These are phyloP conservation scores for Phymatocera aterrima DNA, from an alignment of 2,888 invertebrate species.

Conservation along the genomic window DNA sequence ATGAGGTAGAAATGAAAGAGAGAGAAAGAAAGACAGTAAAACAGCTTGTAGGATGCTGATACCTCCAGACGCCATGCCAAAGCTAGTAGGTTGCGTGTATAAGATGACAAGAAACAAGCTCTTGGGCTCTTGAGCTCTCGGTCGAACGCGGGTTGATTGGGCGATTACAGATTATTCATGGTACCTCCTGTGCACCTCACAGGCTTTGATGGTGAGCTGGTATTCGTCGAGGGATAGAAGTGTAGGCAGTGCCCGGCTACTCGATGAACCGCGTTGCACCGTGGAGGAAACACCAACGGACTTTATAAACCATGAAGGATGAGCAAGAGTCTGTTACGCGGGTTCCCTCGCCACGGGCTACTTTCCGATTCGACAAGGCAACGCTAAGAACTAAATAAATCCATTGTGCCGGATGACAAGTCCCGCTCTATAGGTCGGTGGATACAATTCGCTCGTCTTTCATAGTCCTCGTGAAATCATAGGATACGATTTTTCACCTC, in stretches of 20 bases:
- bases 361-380: conserved; percentile 43
- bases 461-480: background rate
- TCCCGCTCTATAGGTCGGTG: background rate
- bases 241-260: conserved; percentile 29
- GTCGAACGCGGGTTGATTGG: conserved; percentile 63
- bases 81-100: conserved; percentile 3
- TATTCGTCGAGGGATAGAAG: conserved; percentile 27
- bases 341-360: conserved; percentile 25
- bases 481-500: too few relatives aligned
- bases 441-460: conserved; percentile 4
- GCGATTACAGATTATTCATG: conserved; percentile 68
- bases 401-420: conserved; percentile 20
- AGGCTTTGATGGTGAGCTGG: conserved; percentile 25
- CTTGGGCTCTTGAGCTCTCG: conserved; percentile 53
- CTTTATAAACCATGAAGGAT: conserved; percentile 44
- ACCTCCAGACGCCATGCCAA: conserved; percentile 16
- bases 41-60: conserved; percentile 61
- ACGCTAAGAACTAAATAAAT: conserved; percentile 30
- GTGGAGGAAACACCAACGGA: conserved; percentile 26
- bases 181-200: conserved; percentile 56
- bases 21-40: conserved; percentile 55
- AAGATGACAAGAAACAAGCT: conserved; percentile 65
- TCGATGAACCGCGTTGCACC: background rate
- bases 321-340: conserved; percentile 41
- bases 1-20: conserved; percentile 27